Conservation (phyloP, 2,113 vertebrate genomes). For the Aegithalos caudatus region DNA sequence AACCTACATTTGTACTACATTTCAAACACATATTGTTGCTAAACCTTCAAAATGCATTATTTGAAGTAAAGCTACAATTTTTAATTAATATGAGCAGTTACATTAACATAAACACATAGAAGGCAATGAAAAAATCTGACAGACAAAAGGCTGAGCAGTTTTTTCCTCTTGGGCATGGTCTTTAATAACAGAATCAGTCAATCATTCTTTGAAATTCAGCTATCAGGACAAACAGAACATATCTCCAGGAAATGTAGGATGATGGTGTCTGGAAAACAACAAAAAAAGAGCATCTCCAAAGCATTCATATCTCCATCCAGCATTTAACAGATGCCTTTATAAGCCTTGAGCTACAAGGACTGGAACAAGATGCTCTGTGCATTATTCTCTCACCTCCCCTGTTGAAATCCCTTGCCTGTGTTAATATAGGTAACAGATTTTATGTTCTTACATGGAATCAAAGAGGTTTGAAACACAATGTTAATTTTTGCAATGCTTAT, state of each 20-base stretch:
- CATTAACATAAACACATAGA: not conserved
- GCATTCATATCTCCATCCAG: not conserved
- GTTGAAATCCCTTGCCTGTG: not conserved
- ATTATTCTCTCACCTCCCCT: not conserved
- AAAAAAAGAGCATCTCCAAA: not conserved
- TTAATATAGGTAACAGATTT: not conserved
- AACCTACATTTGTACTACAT: not conserved
- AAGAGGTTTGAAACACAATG: not conserved
- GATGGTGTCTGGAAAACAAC: not conserved
- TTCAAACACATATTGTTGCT: not conserved
- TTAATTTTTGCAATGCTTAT: not conserved
- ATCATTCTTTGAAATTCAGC: not conserved
- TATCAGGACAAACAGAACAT: not conserved
- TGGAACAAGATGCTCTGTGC: not conserved
- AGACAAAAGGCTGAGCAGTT: not conserved
- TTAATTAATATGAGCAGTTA: not conserved
- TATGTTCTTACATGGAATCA: not conserved
- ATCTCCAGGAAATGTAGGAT: not conserved
- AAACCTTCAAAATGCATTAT: not conserved
- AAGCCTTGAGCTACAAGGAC: not conserved
- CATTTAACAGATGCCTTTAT: not conserved
- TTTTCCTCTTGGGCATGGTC: not conserved
- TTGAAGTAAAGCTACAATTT: not conserved
- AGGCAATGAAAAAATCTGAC: not conserved
- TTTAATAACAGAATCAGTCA: not conserved